Evolutionary conservation across 1,140 invertebrate species (phyloP), one percentile per base, ranked within the genome.

Genomic region (Augochlora pura): DNA sequence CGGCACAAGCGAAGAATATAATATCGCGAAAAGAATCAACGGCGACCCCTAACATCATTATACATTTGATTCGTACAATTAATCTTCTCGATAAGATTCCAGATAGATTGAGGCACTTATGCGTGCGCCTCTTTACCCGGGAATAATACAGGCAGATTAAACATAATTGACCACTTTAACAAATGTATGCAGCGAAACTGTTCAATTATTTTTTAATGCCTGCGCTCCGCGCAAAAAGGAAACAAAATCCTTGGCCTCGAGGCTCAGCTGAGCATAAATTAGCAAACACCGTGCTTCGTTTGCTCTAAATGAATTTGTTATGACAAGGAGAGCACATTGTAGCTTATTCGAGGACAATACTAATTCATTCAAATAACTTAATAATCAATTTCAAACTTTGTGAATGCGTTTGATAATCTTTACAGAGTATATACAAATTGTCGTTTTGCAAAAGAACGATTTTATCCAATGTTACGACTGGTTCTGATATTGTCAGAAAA

Each of bases 1-100:
- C 6, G 5, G n/a, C 18, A 57, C 4, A 57, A 57, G 21, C 54
- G 54, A n/a, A 21, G 21, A 57, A n/a, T 57, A 57, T 0, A n/a
- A 9, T n/a, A n/a, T n/a, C 9, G 54, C 54, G 54, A 9, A 57
- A 57, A 57, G 54, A 21, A 57, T 57, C 54, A n/a, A n/a, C 54
- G 9, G 21, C 42, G 21, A 21, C 54, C 8, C 18, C n/a, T 54
- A n/a, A 57, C 18, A 21, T 57, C 54, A 8, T 57, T 57, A 57
- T 57, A 21, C 54, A 57, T n/a, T n/a, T 57, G 54, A n/a, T 57
- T 57, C n/a, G n/a, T n/a, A 57, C 54, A 57, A 57, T 57, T 57
- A 57, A n/a, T 21, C 18, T 9, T 57, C 18, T 5, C 18, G 54
- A 57, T 57, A 57, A 57, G 54, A 57, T n/a, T 57, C 54, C 54